A percentile compares a stretch with the other conserved stretches of the same genome.
Conservation (phyloP, 2,888 invertebrate genomes). For the Matsumyia berberina region DNA sequence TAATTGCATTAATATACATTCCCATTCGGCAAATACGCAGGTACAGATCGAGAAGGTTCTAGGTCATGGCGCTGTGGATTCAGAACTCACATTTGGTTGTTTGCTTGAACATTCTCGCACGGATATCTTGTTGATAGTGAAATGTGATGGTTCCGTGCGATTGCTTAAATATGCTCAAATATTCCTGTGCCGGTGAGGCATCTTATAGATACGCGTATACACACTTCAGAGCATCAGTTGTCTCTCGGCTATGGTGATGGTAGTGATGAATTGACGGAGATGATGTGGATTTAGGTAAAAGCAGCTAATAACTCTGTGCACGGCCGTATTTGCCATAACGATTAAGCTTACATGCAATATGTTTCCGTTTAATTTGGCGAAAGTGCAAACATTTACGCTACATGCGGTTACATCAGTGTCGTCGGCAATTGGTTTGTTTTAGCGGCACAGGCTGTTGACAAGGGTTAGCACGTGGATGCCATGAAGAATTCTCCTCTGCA, state of each 20-base stretch:
- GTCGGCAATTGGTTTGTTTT: neutral
- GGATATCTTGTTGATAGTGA: slow-evolving; percentile 23
- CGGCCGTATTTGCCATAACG: slow-evolving; percentile 22
- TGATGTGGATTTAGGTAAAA: slow-evolving; percentile 42
- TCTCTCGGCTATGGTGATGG: slow-evolving; percentile 7
- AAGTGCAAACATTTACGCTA: slow-evolving; percentile 48
- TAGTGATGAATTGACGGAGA: slow-evolving; percentile 41
- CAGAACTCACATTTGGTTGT: neutral
- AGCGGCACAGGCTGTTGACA: slow-evolving; percentile 20
- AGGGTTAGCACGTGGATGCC: slow-evolving; percentile 29
- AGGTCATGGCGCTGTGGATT: neutral
- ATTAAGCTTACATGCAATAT: slow-evolving; percentile 38
- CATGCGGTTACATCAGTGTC: slow-evolving; percentile 2
- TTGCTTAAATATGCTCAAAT: slow-evolving; percentile 26
- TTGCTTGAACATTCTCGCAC: neutral
- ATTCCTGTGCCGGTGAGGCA: slow-evolving; percentile 16
- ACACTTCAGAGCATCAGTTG: slow-evolving; percentile 1
- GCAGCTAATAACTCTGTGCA: slow-evolving; percentile 13
- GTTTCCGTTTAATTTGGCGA: slow-evolving; percentile 47
- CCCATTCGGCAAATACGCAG: slow-evolving; percentile 18
- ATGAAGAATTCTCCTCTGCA: neutral
- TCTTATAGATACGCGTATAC: slow-evolving; percentile 7
- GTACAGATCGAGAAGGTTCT: neutral
- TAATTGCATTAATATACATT: slow-evolving; percentile 51
- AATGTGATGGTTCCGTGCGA: slow-evolving; percentile 39